Conservation (phyloP, 2,797 vertebrate species). For the Tenualosa thibaudeaui region DNA sequence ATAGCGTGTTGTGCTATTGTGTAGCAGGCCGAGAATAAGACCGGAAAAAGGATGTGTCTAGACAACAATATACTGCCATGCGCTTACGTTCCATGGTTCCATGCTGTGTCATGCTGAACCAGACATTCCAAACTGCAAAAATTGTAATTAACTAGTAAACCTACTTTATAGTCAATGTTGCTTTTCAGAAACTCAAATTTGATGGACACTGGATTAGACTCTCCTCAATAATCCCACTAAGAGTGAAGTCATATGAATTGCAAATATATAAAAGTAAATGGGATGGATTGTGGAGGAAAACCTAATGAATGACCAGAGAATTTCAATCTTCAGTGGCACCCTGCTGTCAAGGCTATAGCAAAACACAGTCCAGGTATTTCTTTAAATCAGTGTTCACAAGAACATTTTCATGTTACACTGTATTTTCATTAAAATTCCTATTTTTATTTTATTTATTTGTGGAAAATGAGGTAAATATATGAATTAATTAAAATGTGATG, state of each 20-base stretch:
- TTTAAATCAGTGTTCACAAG: background rate
- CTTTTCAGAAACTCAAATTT: background rate
- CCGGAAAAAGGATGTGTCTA: slow-evolving; percentile 15
- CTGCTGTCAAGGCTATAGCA: background rate
- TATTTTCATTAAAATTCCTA: background rate
- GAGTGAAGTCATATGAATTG: background rate
- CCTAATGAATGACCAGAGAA: slow-evolving; percentile 4
- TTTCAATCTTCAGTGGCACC: background rate
- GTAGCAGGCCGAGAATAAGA: background rate
- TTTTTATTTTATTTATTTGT: background rate
- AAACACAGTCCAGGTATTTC: background rate
- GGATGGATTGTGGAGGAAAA: background rate
- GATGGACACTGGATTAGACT: background rate
- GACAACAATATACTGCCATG: background rate
- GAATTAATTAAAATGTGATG: background rate
- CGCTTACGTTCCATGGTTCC: background rate
- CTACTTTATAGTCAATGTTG: background rate
- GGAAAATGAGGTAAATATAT: background rate
- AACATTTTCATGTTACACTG: background rate
- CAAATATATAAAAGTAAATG: slow-evolving; percentile 3
- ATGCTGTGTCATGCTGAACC: background rate
- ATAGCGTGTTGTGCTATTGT: slow-evolving; percentile 18
- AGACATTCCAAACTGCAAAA: background rate
- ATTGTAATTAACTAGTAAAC: background rate
- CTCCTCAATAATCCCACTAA: background rate